phyloP scores from a whole-genome alignment of 2,888 invertebrate species.

The Lacanobia oleracea region DNA sequence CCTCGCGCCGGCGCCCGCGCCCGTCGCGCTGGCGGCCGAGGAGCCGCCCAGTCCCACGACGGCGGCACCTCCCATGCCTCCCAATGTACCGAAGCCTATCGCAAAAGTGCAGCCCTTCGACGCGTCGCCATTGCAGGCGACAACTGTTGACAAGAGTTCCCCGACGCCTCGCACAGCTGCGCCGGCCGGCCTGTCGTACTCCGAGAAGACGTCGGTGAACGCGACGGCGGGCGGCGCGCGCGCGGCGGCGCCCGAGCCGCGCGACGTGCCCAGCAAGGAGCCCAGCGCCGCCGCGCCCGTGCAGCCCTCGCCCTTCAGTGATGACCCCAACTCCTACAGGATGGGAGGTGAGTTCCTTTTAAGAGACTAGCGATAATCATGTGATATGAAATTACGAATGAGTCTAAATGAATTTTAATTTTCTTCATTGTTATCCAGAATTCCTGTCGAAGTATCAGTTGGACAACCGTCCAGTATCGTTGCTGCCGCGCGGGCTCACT shows the following conservation, averaged over 20 bases:
- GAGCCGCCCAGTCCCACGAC: constrained; percentile 81
- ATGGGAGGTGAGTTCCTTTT: constrained; percentile 92
- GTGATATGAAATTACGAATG: neutral
- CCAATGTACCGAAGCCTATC: constrained; percentile 89
- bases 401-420: neutral
- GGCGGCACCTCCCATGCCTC: constrained; percentile 71
- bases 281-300: constrained; percentile 81
- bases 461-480: constrained; percentile 94
- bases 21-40: constrained; percentile 70
- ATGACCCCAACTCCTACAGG: constrained; percentile 93
- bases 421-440: constrained; percentile 85
- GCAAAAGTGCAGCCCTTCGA: constrained; percentile 92
- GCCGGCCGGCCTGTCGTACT: constrained; percentile 43
- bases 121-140: constrained; percentile 84
- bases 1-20: constrained; percentile 66
- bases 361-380: too few species aligned
- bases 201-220: constrained; percentile 56
- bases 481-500: constrained; percentile 97
- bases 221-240: constrained; percentile 60
- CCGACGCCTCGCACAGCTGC: constrained; percentile 62
- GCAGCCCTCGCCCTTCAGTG: constrained; percentile 88
- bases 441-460: constrained; percentile 94
- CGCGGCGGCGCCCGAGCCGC: constrained; percentile 49
- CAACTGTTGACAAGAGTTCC: constrained; percentile 75
- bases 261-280: constrained; percentile 74